phyloP scores from a whole-genome alignment of 2,888 invertebrate genomes.

The Belgica antarctica region DNA sequence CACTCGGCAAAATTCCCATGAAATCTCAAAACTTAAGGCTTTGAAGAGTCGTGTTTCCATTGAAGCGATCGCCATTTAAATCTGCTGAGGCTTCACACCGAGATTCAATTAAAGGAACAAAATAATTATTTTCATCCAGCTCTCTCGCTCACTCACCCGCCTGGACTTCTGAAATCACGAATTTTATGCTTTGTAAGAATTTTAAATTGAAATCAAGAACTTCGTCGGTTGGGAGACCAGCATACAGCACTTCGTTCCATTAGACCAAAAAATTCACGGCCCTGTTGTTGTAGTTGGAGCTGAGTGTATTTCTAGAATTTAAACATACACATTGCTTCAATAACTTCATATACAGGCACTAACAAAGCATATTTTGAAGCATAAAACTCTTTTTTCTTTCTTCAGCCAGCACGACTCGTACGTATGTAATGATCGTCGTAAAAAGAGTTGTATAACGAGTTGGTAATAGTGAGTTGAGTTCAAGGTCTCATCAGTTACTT shows the following conservation, averaged over 20 bases:
- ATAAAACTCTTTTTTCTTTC: conserved; percentile 6
- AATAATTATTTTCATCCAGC: background rate
- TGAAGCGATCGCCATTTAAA: conserved; percentile 6
- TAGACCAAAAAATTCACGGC: background rate
- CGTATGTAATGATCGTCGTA: conserved; percentile 40
- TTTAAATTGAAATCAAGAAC: conserved; percentile 5
- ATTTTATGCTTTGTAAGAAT: conserved; percentile 25
- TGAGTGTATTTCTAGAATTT: conserved; percentile 17
- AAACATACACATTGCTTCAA: conserved; percentile 3
- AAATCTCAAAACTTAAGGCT: no score
- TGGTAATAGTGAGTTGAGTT: conserved; percentile 44
- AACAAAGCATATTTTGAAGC: conserved; percentile 24
- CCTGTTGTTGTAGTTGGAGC: background rate
- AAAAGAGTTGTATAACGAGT: conserved; percentile 42
- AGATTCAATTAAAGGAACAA: conserved; percentile 16
- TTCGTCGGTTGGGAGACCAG: conserved; percentile 23
- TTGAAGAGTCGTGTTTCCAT: no score
- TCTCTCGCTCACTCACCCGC: no score
- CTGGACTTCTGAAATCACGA: no score
- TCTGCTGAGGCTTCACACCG: conserved; percentile 12
- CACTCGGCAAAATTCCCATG: no score
- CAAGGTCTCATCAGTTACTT: conserved; percentile 43
- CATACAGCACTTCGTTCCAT: conserved; percentile 7
- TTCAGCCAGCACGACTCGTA: conserved; percentile 36
- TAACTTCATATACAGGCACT: background rate